A percentile compares a stretch with the other conserved stretches of the same genome.
Conservation (phyloP, 2,113 vertebrate genomes). For the Ifrita kowaldi region DNA sequence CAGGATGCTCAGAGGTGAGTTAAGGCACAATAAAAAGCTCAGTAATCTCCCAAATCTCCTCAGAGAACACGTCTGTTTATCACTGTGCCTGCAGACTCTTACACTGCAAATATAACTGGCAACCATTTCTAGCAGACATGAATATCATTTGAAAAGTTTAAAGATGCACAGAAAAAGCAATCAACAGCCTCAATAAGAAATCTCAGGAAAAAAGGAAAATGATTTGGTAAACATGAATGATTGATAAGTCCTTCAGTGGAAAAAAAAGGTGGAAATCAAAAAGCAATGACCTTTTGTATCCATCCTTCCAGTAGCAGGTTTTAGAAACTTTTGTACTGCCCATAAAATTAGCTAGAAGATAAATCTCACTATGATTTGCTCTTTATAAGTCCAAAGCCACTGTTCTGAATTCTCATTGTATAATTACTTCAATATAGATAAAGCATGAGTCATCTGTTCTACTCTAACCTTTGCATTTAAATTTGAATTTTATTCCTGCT, state of each 20-base stretch:
- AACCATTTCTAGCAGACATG: conserved; percentile 33
- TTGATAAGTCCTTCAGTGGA: background rate
- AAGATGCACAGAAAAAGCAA: conserved; percentile 3
- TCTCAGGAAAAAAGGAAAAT: background rate
- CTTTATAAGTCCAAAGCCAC: conserved; percentile 42
- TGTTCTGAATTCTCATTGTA: conserved; percentile 48
- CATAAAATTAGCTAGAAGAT: conserved; percentile 48
- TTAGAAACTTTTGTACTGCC: conserved; percentile 26
- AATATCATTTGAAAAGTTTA: conserved; percentile 7
- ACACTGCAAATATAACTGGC: background rate
- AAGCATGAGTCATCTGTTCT: conserved; percentile 55
- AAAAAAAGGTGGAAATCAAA: background rate
- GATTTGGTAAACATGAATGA: conserved; percentile 2
- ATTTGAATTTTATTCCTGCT: conserved; percentile 59
- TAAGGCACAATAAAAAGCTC: conserved; percentile 37
- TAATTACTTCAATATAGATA: conserved; percentile 63
- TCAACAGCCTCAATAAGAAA: background rate
- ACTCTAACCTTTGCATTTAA: conserved; percentile 62
- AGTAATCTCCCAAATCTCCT: conserved; percentile 43
- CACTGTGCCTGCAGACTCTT: conserved; percentile 27
- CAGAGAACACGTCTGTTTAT: conserved; percentile 31
- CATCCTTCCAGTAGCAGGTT: conserved; percentile 11
- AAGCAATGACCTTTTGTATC: background rate
- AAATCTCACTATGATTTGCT: conserved; percentile 62
- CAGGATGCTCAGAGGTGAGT: conserved; percentile 35